These are phyloP conservation scores for Tanypteryx hageni DNA, from an alignment of 2,888 invertebrate genomes.

Conservation along the genomic window DNA sequence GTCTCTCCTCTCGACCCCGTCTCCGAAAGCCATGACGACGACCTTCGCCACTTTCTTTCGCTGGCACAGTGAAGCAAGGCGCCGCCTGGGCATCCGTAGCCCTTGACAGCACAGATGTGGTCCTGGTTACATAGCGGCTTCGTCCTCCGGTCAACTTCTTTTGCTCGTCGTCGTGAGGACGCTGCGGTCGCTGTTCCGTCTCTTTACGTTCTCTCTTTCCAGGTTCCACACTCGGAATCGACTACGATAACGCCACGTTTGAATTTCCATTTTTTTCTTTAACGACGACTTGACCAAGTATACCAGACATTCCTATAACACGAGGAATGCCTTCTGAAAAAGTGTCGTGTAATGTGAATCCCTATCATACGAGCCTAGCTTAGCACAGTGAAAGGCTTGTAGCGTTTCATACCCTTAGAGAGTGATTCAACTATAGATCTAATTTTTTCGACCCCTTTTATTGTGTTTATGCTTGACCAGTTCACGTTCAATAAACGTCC, in stretches of 20 bases:
- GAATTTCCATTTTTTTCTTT: not conserved
- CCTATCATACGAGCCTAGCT: too few relatives aligned
- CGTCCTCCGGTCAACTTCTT: not conserved
- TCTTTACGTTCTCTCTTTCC: not conserved
- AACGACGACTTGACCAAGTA: not conserved
- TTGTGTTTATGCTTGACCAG: too few relatives aligned
- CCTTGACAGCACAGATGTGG: not conserved
- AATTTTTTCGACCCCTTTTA: too few relatives aligned
- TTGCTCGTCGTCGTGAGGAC: not conserved
- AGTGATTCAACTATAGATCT: too few relatives aligned
- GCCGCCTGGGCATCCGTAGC: conserved; percentile 28
- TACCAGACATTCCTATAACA: too few relatives aligned
- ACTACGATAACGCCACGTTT: not conserved
- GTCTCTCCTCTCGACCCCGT: too few relatives aligned
- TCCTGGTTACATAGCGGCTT: not conserved
- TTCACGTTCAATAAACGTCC: too few relatives aligned
- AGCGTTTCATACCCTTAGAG: too few relatives aligned
- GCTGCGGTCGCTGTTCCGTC: not conserved
- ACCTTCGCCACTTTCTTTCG: not conserved
- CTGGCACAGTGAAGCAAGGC: not conserved
- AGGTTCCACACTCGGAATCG: not conserved
- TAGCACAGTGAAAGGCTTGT: too few relatives aligned
- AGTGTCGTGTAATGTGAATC: too few relatives aligned
- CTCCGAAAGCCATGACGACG: not conserved
- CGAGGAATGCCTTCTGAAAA: too few relatives aligned